Evolutionary conservation across 37 sponge, comb jelly and placozoan species (phyloP).

Genomic region (Hormiphora californensis): DNA sequence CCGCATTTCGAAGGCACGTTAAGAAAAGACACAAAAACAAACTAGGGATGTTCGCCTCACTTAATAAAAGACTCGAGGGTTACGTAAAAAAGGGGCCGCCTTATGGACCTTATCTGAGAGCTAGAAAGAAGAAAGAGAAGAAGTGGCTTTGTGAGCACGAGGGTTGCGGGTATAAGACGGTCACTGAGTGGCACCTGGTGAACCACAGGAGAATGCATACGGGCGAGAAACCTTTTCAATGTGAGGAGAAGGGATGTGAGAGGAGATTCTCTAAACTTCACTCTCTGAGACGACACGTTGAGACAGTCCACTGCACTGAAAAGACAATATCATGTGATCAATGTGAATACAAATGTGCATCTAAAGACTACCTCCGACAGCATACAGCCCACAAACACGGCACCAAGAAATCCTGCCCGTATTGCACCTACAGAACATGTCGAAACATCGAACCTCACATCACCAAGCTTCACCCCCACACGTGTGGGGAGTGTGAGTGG

Average conservation of each 20-base stretch:
- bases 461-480: neutral
- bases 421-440: too few species aligned
- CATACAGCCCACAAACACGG: neutral
- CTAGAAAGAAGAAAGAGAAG: neutral
- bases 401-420: too few species aligned
- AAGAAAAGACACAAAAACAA: too few species aligned
- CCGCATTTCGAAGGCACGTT: too few species aligned
- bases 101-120: too few species aligned
- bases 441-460: neutral
- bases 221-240: constrained; percentile 30
- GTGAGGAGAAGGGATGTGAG: constrained; percentile 25
- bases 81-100: neutral
- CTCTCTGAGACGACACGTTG: neutral
- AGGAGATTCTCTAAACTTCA: neutral
- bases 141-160: constrained; percentile 40
- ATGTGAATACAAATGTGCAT: constrained; percentile 5
- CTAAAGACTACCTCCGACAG: neutral
- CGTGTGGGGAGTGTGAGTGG: neutral
- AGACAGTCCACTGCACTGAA: neutral
- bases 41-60: too few species aligned
- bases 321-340: neutral
- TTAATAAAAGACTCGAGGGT: neutral
- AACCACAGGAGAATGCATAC: constrained; percentile 18
- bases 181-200: constrained; percentile 1
- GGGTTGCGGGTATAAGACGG: neutral